Percentiles rank a stretch among this genome's conserved stretches.
Conservation (phyloP, 2,888 invertebrate species). For the Drosophila subsilvestris region DNA sequence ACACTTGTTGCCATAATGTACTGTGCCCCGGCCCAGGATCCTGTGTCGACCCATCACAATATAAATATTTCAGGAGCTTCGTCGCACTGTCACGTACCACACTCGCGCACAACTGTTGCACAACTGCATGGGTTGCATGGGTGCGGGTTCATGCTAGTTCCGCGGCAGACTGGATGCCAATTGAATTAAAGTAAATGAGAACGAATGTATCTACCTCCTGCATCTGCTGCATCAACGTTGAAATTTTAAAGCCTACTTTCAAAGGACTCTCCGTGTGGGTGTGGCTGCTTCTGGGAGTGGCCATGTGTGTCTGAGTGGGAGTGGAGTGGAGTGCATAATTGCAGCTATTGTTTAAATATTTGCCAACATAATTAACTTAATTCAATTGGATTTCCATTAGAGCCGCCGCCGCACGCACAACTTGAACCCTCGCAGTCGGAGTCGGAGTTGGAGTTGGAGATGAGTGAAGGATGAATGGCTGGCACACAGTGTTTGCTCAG, state of each 20-base stretch:
- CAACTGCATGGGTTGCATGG: constrained; percentile 27
- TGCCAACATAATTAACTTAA: constrained; percentile 84
- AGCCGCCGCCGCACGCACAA: constrained; percentile 49
- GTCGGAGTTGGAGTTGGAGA: not conserved
- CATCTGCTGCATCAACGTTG: not conserved
- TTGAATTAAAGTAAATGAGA: constrained; percentile 70
- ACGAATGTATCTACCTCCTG: constrained; percentile 33
- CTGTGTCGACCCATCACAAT: constrained; percentile 6
- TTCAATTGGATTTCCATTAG: constrained; percentile 83
- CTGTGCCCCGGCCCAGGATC: constrained; percentile 34
- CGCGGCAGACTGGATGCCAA: constrained; percentile 50
- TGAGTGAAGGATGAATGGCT: constrained; percentile 2
- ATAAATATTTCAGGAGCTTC: constrained; percentile 58
- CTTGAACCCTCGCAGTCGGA: constrained; percentile 3
- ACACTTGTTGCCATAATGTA: constrained; percentile 82
- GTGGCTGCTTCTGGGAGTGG: not conserved
- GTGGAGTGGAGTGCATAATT: constrained; percentile 64
- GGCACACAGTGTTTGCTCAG: constrained; percentile 70
- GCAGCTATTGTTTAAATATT: constrained; percentile 83
- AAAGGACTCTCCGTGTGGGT: constrained; percentile 1
- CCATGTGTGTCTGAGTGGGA: constrained; percentile 10
- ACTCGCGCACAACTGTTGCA: constrained; percentile 66
- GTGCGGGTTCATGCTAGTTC: constrained; percentile 13
- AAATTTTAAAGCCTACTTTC: constrained; percentile 43
- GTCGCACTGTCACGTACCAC: constrained; percentile 42